Evolutionary conservation across 1,140 invertebrate species (phyloP).

Genomic region (Arctopsyche grandis): DNA sequence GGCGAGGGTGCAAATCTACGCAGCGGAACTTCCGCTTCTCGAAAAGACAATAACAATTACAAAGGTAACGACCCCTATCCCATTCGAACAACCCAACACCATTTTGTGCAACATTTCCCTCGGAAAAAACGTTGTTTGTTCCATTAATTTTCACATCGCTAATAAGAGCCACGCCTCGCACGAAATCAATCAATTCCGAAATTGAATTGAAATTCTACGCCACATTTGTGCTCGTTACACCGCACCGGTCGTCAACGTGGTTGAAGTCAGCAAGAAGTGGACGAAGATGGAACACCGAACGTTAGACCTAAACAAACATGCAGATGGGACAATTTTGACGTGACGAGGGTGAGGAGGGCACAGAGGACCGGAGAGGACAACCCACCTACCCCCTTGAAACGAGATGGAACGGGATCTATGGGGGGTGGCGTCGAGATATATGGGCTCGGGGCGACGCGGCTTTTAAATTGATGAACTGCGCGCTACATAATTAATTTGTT

Average conservation of each 20-base stretch:
- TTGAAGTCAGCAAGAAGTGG: background rate
- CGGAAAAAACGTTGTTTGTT: background rate
- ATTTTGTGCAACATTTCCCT: background rate
- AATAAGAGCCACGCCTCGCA: background rate
- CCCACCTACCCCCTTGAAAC: background rate
- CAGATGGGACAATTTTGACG: slow-evolving; percentile 32
- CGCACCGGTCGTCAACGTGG: background rate
- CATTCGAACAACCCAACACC: background rate
- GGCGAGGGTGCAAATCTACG: background rate
- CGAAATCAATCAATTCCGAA: background rate
- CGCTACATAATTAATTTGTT: slow-evolving; percentile 33
- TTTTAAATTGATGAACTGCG: slow-evolving; percentile 34
- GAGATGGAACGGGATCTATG: background rate
- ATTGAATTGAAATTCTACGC: background rate
- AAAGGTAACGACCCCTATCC: background rate
- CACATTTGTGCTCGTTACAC: background rate
- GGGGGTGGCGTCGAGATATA: background rate
- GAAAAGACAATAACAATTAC: slow-evolving; percentile 11
- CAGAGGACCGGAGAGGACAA: background rate
- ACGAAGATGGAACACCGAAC: background rate
- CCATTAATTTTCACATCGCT: background rate
- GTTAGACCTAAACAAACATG: slow-evolving; percentile 24
- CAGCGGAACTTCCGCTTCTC: background rate
- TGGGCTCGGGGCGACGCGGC: background rate
- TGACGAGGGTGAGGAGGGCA: slow-evolving; percentile 19